Evolutionary conservation across 2,113 vertebrate species (phyloP).

Genomic region (Apeltes quadracus): DNA sequence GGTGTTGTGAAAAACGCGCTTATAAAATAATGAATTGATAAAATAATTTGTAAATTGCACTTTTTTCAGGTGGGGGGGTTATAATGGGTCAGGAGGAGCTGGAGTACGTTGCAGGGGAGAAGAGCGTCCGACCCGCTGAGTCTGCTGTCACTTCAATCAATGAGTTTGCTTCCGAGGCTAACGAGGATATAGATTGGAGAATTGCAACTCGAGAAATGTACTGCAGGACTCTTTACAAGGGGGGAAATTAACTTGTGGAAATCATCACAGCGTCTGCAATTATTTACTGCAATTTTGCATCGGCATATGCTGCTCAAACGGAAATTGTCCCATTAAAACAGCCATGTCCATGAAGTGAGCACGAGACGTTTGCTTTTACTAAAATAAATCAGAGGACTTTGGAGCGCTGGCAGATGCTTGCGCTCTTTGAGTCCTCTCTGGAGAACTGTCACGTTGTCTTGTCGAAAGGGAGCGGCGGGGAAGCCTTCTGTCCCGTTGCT

Average conservation of each 20-base stretch:
- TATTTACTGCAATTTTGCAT: neutral
- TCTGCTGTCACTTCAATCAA: neutral
- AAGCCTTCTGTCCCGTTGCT: neutral
- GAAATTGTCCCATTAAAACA: neutral
- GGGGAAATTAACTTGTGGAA: neutral
- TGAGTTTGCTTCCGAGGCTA: neutral
- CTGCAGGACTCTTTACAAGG: neutral
- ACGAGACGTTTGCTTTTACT: neutral
- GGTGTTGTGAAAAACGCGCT: too few species aligned
- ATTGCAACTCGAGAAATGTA: neutral
- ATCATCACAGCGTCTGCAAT: neutral
- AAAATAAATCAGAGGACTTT: neutral
- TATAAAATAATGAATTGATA: too few species aligned
- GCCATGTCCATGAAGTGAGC: neutral
- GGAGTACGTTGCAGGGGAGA: neutral
- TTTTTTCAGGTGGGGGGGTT: too few species aligned
- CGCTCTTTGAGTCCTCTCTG: neutral
- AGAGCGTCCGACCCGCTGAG: neutral
- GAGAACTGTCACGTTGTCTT: neutral
- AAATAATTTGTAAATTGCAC: too few species aligned
- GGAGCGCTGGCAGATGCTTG: neutral
- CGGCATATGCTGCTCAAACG: neutral
- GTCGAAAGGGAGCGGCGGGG: neutral
- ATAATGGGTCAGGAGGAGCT: too few species aligned
- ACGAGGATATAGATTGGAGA: neutral